Conservation (phyloP, 2,113 vertebrate genomes). For the Ameiurus melas region DNA sequence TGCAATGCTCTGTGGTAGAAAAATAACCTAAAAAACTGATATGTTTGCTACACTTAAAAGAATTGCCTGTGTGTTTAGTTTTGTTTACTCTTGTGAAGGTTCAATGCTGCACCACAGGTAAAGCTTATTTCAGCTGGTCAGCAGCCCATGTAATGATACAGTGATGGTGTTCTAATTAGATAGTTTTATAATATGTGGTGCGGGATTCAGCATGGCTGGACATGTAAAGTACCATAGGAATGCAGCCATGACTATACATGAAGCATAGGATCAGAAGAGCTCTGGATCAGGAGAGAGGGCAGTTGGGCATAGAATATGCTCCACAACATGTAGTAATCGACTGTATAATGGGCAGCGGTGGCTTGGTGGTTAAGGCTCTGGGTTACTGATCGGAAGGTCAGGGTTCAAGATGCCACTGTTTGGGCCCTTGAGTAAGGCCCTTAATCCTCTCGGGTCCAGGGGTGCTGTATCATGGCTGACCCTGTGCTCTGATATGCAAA, state of each 20-base stretch:
- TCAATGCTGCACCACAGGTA: slow-evolving; percentile 45
- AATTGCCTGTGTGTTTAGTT: slow-evolving; percentile 52
- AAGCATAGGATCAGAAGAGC: background rate
- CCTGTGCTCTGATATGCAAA: too few species aligned
- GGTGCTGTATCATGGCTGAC: too few species aligned
- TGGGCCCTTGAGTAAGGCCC: too few species aligned
- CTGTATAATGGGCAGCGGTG: background rate
- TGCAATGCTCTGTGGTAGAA: background rate
- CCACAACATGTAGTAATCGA: background rate
- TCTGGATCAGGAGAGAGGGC: background rate
- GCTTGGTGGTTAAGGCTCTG: too few species aligned
- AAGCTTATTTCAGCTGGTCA: slow-evolving; percentile 65
- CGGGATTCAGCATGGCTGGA: slow-evolving; percentile 13
- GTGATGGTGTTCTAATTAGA: slow-evolving; percentile 61
- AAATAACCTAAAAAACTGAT: slow-evolving; percentile 44
- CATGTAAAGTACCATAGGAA: background rate
- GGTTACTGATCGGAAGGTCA: too few species aligned
- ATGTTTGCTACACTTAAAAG: slow-evolving; percentile 30
- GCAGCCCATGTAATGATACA: slow-evolving; percentile 58
- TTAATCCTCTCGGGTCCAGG: too few species aligned
- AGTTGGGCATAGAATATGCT: background rate
- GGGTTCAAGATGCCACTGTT: too few species aligned
- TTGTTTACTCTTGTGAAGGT: slow-evolving; percentile 59
- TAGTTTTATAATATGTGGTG: slow-evolving; percentile 53
- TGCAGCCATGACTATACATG: slow-evolving; percentile 19